These are phyloP conservation scores for Mythimna vitellina DNA, from an alignment of 2,888 invertebrate species.

Conservation along the genomic window DNA sequence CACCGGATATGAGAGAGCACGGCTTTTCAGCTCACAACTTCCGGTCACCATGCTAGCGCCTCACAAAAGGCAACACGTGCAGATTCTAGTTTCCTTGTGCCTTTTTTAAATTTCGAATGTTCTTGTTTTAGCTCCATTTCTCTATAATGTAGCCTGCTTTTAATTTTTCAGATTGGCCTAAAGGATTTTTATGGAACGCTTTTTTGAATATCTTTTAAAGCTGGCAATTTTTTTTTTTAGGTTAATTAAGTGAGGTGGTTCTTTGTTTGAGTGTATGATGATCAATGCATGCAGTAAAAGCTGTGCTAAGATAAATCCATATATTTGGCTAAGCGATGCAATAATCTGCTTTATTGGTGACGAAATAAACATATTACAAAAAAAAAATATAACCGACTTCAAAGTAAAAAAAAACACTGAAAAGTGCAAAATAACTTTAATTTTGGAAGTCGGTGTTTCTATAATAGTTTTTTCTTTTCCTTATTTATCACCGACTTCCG, in stretches of 20 bases:
- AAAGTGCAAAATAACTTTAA: no score
- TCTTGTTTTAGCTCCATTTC: constrained; percentile 37
- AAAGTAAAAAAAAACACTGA: no score
- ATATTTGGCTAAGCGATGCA: no score
- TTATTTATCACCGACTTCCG: no score
- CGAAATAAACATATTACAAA: no score
- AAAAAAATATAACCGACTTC: no score
- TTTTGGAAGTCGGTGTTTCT: no score
- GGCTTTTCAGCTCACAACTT: constrained; percentile 73
- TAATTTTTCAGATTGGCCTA: constrained; percentile 38
- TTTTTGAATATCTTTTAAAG: not conserved
- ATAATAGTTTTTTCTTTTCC: no score
- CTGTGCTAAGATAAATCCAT: not conserved
- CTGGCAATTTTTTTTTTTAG: not conserved
- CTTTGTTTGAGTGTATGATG: not conserved
- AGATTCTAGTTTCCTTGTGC: constrained; percentile 77
- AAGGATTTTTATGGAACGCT: constrained; percentile 7
- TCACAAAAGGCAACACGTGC: constrained; percentile 78
- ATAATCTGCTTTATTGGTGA: no score
- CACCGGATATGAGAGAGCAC: constrained; percentile 77
- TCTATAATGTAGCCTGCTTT: constrained; percentile 21
- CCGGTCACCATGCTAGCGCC: constrained; percentile 68
- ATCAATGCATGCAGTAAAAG: not conserved
- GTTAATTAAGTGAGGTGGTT: not conserved
- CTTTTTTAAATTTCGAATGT: constrained; percentile 72